Evolutionary conservation across 2,888 invertebrate species (phyloP), one percentile per base, ranked within the genome.

Genomic region (Thalpophila matura): DNA sequence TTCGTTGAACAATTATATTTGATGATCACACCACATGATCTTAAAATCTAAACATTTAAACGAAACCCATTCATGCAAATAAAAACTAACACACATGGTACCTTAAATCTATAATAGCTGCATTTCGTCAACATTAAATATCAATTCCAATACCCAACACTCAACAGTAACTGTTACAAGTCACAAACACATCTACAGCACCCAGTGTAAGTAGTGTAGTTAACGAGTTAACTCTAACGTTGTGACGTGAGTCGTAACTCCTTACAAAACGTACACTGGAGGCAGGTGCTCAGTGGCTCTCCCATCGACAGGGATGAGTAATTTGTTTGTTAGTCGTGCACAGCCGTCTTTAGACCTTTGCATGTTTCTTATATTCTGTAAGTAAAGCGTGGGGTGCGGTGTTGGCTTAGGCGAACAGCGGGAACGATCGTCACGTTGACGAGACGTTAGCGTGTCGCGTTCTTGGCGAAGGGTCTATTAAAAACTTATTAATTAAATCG

Each of bases 321-420:
- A 42, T 76, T 75, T 67, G 65, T 79, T 66, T 66, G 65, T 68
- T 68, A 64, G 58, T 80, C 88, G 91, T 91, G 93, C 91, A 89
- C 82, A 90, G 93, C 90, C 93, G 93, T 91, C 89, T 80, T 81
- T 77, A 90, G 93, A 93, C 93, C 88, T 91, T 92, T 92, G 79
- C 84, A 83, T 81, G 66, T 79, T 64, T 65, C 47, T 64, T 62
- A 50, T 74, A 61, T 53, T 68, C 55, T 68, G 72, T 81, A 75
- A 82, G 77, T 79, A 77, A 82, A 83, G 85, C 84, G 74, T 77
- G 74, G 66, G 83, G 83, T 83, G 82, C 80, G 68, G 78, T 83
- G 80, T 84, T 73, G 77, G 83, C 75, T 73, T 62, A 27, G 69
- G 49, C 77, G 74, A 59, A 70, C 65, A 78, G 64, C 54, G 69